These are phyloP conservation scores for Origma solitaria DNA, from an alignment of 2,113 vertebrate species.

Conservation along the genomic window DNA sequence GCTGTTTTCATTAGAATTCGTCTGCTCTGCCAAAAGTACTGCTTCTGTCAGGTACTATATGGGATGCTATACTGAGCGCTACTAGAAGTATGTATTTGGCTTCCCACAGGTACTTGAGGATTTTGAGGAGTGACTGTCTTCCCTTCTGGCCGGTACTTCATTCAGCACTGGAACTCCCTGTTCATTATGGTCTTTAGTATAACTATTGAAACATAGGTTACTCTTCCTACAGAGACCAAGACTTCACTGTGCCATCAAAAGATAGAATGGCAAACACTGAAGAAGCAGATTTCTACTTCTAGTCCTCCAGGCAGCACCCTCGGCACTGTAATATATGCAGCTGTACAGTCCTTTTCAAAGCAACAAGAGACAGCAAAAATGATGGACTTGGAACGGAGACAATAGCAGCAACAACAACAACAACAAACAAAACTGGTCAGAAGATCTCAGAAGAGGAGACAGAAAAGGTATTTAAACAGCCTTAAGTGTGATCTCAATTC, in stretches of 20 bases:
- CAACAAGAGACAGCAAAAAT: background rate
- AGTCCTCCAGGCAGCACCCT: background rate
- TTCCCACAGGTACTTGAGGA: background rate
- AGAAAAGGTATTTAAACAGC: background rate
- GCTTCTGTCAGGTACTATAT: background rate
- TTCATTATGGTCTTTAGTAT: background rate
- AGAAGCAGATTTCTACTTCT: background rate
- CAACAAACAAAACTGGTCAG: background rate
- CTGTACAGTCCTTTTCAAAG: background rate
- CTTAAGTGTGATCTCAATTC: background rate
- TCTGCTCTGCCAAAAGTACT: background rate
- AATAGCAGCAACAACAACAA: background rate
- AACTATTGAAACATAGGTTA: background rate
- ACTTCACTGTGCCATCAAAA: background rate
- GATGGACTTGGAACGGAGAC: background rate
- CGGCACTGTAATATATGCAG: background rate
- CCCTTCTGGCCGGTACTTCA: background rate
- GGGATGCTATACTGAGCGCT: background rate
- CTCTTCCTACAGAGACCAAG: background rate
- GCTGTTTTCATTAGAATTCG: background rate
- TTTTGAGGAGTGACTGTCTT: background rate
- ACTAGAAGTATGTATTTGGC: background rate
- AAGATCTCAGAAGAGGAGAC: background rate
- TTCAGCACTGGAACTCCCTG: background rate
- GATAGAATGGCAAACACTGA: background rate